Evolutionary conservation across 2,113 vertebrate species (phyloP).

Genomic region (Myocastor coypus): DNA sequence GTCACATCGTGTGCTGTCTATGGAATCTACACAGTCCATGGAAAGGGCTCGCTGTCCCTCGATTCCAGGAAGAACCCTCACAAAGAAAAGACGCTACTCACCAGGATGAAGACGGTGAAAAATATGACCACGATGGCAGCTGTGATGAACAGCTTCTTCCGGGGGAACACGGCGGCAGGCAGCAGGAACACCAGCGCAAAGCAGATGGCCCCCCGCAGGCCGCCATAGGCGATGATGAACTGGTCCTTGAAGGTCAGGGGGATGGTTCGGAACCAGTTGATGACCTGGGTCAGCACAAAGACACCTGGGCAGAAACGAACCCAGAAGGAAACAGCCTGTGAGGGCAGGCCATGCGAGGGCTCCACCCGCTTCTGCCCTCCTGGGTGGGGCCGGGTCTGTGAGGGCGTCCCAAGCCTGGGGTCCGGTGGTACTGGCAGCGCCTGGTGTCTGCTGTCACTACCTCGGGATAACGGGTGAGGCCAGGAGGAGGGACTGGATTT

Average conservation of each 20-base stretch:
- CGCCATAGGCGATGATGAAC: constrained; percentile 97
- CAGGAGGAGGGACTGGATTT: background rate
- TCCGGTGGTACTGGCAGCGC: background rate
- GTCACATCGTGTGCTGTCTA: background rate
- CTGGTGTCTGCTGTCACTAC: background rate
- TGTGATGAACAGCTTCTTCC: constrained; percentile 95
- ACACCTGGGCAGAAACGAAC: constrained; percentile 88
- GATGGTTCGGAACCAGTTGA: constrained; percentile 97
- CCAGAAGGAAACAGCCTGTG: background rate
- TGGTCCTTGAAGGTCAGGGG: constrained; percentile 97
- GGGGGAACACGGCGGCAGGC: constrained; percentile 90
- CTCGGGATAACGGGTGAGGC: too few relatives aligned
- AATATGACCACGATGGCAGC: constrained; percentile 96
- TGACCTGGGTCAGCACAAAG: constrained; percentile 95
- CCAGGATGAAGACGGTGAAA: constrained; percentile 98
- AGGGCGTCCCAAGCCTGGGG: rapidly evolving
- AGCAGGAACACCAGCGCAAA: constrained; percentile 97
- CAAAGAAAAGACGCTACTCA: constrained; percentile 76
- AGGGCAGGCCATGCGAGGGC: background rate
- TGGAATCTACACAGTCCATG: background rate
- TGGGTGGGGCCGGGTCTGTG: background rate
- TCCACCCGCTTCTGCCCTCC: background rate
- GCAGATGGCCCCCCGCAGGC: constrained; percentile 96
- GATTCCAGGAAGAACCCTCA: background rate
- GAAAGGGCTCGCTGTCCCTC: background rate